These are phyloP conservation scores for Apodemus speciosus DNA, from an alignment of 2,113 vertebrate genomes.

Conservation along the genomic window DNA sequence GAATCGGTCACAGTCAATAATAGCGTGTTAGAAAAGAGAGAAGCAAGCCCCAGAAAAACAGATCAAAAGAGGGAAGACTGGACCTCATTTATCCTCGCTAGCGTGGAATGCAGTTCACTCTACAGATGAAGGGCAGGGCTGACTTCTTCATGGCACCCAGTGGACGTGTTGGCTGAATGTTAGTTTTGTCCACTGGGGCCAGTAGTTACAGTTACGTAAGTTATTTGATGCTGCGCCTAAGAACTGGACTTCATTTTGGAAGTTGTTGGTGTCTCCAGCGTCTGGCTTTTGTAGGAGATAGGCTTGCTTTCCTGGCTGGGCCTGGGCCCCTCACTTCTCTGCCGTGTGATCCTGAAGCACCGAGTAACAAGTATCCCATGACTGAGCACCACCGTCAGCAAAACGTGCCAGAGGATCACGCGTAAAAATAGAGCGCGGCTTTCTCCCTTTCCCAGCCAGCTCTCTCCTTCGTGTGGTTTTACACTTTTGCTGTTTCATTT, in stretches of 20 bases:
- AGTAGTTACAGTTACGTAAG: background rate
- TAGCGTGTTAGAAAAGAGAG: background rate
- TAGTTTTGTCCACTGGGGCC: background rate
- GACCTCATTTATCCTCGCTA: background rate
- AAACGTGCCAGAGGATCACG: background rate
- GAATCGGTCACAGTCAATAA: background rate
- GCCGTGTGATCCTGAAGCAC: background rate
- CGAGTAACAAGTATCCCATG: background rate
- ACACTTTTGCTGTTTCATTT: constrained; percentile 23
- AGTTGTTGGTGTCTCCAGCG: background rate
- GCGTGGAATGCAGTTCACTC: background rate
- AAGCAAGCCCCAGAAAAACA: background rate
- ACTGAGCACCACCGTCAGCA: background rate
- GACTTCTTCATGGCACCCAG: background rate
- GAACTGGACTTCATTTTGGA: constrained; percentile 2
- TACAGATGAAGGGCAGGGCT: background rate
- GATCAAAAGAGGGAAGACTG: background rate
- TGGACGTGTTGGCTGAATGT: background rate
- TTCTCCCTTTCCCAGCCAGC: background rate
- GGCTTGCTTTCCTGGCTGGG: background rate
- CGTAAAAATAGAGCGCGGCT: background rate
- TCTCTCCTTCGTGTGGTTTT: constrained; percentile 22
- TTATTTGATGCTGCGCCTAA: background rate
- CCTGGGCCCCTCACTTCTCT: background rate
- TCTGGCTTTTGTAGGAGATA: background rate